Evolutionary conservation across 1,140 invertebrate species (phyloP).

Genomic region (Ceratosolen solmsi): DNA sequence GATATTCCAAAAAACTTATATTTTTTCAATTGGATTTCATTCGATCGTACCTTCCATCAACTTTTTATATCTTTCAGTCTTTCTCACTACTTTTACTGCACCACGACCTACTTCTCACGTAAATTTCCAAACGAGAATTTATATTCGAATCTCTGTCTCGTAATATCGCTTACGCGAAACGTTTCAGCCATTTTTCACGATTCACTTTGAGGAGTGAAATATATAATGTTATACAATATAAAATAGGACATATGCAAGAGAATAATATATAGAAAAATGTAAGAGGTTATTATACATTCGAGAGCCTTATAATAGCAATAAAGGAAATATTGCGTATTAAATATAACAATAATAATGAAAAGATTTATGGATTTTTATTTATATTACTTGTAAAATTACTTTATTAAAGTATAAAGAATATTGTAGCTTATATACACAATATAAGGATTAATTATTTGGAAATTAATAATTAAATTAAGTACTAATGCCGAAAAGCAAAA

Average conservation of each 20-base stretch:
- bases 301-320: too few relatives aligned
- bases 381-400: too few relatives aligned
- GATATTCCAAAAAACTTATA: constrained; percentile 23
- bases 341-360: too few relatives aligned
- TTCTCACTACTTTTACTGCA: neutral
- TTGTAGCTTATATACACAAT: too few relatives aligned
- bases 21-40: constrained; percentile 38
- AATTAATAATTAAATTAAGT: too few relatives aligned
- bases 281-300: constrained; percentile 14
- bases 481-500: too few relatives aligned
- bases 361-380: too few relatives aligned
- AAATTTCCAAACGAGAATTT: constrained; percentile 31
- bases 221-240: neutral
- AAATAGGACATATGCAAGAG: neutral
- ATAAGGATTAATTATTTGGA: too few relatives aligned
- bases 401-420: too few relatives aligned
- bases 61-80: constrained; percentile 7
- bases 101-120: neutral
- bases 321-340: too few relatives aligned
- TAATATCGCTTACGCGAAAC: constrained; percentile 12
- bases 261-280: neutral
- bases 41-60: too few relatives aligned
- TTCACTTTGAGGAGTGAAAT: constrained; percentile 28
- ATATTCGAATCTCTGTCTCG: constrained; percentile 43
- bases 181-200: neutral